Evolutionary conservation across 2,888 invertebrate species (phyloP), one percentile per base, ranked within the genome.

Genomic region (Drosophila nr. medialis): DNA sequence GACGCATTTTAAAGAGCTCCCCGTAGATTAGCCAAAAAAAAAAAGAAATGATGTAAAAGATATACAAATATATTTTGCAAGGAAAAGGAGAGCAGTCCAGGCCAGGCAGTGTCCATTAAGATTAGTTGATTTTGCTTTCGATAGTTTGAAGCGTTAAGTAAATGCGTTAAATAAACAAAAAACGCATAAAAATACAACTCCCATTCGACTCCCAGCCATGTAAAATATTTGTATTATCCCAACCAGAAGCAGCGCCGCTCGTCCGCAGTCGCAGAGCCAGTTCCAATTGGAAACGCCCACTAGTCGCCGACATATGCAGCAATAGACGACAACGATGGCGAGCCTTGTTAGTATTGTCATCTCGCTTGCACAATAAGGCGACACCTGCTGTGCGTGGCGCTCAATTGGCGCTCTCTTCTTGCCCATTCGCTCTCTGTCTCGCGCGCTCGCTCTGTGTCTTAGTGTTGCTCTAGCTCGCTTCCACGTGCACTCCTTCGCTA

Each of bases 261-360:
- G 64, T 21, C 34, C 64, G 64, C 72, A 64, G 77, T 59, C 58
- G 77, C 77, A 72, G 80, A 53, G 75, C 15, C 60, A 78, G 34
- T 75, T 90, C 84, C 89, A 84, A 89, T 89, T 86, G 88, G 88
- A 81, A 84, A 90, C 88, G 88, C 88, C 88, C 90, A 79, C 78
- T 29, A 75, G 42, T 60, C 30, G 64, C 64, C 42, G 63, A 60
- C 81, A 72, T 48, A 55, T 48, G 62, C 40, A 51, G 59, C 50
- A 62, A 66, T 54, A 62, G 64, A 68, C 59, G 69, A 65, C 64
- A 76, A 62, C 78, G 64, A 82, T 75, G 72, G 73, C 67, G 71
- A 76, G 61, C 4, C 61, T 8, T 38, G 78, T 54, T 72, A 75
- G 34, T 78, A 62, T 27, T 55, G 78, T 59, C 61, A 48, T 78